Evolutionary conservation across 2,113 vertebrate genomes (phyloP), one percentile per base, ranked within the genome.

Genomic region (Larimichthys crocea): DNA sequence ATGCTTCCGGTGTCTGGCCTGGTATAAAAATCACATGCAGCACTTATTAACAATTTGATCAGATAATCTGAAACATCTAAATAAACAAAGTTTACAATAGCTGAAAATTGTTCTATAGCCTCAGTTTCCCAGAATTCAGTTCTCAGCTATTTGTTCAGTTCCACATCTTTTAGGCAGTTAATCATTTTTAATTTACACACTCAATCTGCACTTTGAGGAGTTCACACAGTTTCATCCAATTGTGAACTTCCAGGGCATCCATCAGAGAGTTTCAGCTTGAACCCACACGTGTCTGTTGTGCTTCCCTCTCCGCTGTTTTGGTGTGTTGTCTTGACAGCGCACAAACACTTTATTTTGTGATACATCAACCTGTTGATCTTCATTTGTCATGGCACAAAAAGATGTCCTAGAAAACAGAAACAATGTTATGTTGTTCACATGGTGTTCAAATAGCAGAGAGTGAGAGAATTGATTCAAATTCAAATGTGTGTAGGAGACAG

Each of bases 341-440:
- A 99, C 96, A 79, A 98, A 98, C 19, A 90, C 94, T 91, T 96
- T 96, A 85, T 96, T 95, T 74, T 97, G 93, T 2, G 90, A 92
- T 4, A 92, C 94, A 79, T 95, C 91, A 19, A 99, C 86, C 17
- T 92, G 94, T 20, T 92, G 42, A 5, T 92, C 94, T 2, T 96
- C 94, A 4, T 85, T 76, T 46, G 80, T 95, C 94, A 96, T 94
- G 62, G 96, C 83, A 75, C 97, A 99, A 82, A 99, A 98, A 22
- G 84, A 89, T 20, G 93, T 94, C 92, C 97, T 99, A 61, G 46
- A 89, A 76, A 92, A 83, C 10, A 80, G 44, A 66, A 49, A 56
- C 11, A 5, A 8, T 15, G 29, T n/a, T 40, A 8, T 15, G 29
- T n/a, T 40, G 11, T 46, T 75, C 24, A 70, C 4, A 4, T 5